Evolutionary conservation across 2,888 invertebrate species (phyloP).

Genomic region (Eristalis tenax): DNA sequence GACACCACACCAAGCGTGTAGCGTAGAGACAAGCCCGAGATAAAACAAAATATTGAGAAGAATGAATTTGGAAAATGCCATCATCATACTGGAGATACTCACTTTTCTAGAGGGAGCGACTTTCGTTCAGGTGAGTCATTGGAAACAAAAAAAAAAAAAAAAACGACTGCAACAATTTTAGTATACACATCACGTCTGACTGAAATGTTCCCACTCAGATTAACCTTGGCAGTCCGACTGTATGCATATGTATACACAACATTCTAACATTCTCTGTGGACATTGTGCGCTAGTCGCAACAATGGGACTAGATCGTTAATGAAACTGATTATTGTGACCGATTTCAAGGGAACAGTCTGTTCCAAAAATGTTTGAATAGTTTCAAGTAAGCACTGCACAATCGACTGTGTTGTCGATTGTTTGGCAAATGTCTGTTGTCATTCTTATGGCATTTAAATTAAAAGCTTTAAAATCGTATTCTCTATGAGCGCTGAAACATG

Average conservation of each 20-base stretch:
- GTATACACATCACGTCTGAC: slow-evolving; percentile 9
- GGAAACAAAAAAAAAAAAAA: background rate
- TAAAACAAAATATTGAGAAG: slow-evolving; percentile 4
- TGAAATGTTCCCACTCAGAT: slow-evolving; percentile 34
- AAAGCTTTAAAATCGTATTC: too few species aligned
- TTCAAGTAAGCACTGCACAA: background rate
- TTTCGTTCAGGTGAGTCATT: slow-evolving; percentile 68
- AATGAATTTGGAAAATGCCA: slow-evolving; percentile 69
- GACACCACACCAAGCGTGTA: background rate
- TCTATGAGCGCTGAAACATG: too few species aligned
- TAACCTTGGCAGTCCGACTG: slow-evolving; percentile 32
- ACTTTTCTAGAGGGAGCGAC: slow-evolving; percentile 62
- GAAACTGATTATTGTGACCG: slow-evolving; percentile 14
- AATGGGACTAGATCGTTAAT: slow-evolving; percentile 47
- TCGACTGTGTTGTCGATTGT: too few species aligned
- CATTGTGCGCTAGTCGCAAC: slow-evolving; percentile 40
- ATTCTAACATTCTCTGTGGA: slow-evolving; percentile 33
- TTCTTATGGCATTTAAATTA: too few species aligned
- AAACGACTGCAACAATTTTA: background rate
- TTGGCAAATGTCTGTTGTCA: too few species aligned
- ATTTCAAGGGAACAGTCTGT: background rate
- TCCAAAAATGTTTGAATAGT: background rate
- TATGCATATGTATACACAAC: slow-evolving; percentile 15
- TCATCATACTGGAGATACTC: slow-evolving; percentile 64
- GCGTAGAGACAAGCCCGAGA: background rate